Percentiles rank a stretch among this genome's conserved stretches.
phyloP scores from a whole-genome alignment of 2,888 invertebrate genomes.

The Elgonia sp. region DNA sequence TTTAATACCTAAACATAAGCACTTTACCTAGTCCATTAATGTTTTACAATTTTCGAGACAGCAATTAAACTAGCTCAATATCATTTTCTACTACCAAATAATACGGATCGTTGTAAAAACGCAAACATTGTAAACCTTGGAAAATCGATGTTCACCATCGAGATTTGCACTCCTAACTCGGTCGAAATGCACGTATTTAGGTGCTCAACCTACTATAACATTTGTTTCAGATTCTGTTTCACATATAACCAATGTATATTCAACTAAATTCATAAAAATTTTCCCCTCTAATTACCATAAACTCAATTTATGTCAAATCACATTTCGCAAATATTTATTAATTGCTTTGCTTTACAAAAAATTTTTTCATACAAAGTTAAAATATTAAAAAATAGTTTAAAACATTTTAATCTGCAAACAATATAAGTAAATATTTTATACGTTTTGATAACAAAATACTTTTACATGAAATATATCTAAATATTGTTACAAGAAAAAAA shows the following conservation, averaged over 20 bases:
- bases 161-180: conserved; percentile 63
- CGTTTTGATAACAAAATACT: too few relatives aligned
- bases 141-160: conserved; percentile 66
- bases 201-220: conserved; percentile 59
- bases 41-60: too few relatives aligned
- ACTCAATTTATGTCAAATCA: conserved; percentile 2
- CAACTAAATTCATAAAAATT: conserved; percentile 12
- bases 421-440: too few relatives aligned
- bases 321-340: conserved; percentile 12
- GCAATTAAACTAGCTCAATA: background rate
- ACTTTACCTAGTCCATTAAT: too few relatives aligned
- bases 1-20: too few relatives aligned
- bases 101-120: conserved; percentile 54
- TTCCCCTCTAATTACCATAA: conserved; percentile 4
- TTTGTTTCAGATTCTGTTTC: conserved; percentile 56
- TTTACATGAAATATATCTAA: background rate
- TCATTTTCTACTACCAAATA: conserved; percentile 16
- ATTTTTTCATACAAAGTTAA: background rate
- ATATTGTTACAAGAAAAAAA: background rate
- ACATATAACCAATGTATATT: conserved; percentile 48
- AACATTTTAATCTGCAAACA: background rate
- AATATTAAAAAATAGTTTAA: conserved; percentile 1
- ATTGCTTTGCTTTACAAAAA: background rate
- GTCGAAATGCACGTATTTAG: conserved; percentile 72
- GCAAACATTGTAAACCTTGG: conserved; percentile 58